phyloP scores from a whole-genome alignment of 2,888 invertebrate genomes.

The Lottia gigantea region DNA sequence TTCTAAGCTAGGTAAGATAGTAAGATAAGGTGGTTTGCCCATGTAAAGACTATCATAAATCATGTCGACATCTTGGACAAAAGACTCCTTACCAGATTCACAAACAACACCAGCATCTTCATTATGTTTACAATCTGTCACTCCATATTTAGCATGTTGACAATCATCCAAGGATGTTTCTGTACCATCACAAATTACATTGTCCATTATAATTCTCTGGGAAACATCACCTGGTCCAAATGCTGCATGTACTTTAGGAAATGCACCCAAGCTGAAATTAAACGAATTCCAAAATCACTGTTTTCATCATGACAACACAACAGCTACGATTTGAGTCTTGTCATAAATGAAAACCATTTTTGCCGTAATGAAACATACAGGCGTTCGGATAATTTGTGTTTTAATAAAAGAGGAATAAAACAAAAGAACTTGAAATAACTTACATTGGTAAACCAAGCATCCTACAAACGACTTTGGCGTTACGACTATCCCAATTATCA shows the following conservation, averaged over 20 bases:
- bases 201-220: slow-evolving; percentile 30
- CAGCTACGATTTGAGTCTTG: no score
- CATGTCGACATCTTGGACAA: no score
- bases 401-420: not conserved
- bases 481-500: slow-evolving; percentile 37
- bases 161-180: slow-evolving; percentile 41
- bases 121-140: slow-evolving; percentile 38
- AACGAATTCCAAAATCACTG: no score
- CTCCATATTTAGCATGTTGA: slow-evolving; percentile 44
- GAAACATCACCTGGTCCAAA: slow-evolving; percentile 32
- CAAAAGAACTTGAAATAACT: not conserved
- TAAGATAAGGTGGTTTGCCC: no score
- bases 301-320: no score
- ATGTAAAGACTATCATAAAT: no score
- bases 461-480: slow-evolving; percentile 40
- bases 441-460: slow-evolving; percentile 31
- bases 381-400: no score
- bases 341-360: no score
- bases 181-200: slow-evolving; percentile 40
- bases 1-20: no score
- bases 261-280: slow-evolving; percentile 33
- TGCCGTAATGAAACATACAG: no score
- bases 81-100: not conserved
- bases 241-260: slow-evolving; percentile 30
- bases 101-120: slow-evolving; percentile 48